Evolutionary conservation across 2,888 invertebrate species (phyloP), one percentile per base, ranked within the genome.

Genomic region (Tiliacea aurago): DNA sequence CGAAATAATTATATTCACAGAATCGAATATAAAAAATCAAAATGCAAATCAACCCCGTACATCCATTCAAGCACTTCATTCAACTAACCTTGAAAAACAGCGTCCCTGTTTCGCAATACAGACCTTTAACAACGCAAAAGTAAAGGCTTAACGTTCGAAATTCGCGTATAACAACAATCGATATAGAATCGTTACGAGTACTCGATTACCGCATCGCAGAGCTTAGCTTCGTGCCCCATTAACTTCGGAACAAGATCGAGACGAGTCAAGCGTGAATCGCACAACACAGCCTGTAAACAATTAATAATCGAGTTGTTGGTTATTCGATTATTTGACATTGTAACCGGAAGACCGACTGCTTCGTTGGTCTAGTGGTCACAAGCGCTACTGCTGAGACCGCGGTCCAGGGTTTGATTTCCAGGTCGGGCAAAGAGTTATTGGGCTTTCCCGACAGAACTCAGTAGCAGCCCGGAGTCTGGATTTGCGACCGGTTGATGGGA

Each of bases 201-300:
- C 61, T 84, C 84, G 83, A 74, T 85, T 83, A 70, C 70, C 80
- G 80, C 84, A 76, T 80, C 84, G 41, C 55, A 62, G 73, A 61
- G 70, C 71, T 73, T 69, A 71, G 76, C 76, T 85, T 85, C 64
- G 59, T 76, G 84, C 63, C 58, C 64, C 84, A 83, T 83, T 83
- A 83, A 41, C 2, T 63, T 37, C 23, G 37, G 15, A 61, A 61
- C 69, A 83, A 85, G 78, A 85, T 72, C 72, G 78, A 64, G 55
- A 51, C 67, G 61, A 81, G 33, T 84, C 84, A 65, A 81, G 58
- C 84, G 76, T 84, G 58, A 65, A 62, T 81, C 56, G 64, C 49
- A 49, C 56, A 62, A 70, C 67, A 23, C 33, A 47, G 41, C 47
- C 47, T 66, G 71, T 66, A 70, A 70, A 64, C 63, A 81, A 81